Evolutionary conservation across 2,888 invertebrate genomes (phyloP), one percentile per base, ranked within the genome.

Genomic region (Dryadula phaetusa): DNA sequence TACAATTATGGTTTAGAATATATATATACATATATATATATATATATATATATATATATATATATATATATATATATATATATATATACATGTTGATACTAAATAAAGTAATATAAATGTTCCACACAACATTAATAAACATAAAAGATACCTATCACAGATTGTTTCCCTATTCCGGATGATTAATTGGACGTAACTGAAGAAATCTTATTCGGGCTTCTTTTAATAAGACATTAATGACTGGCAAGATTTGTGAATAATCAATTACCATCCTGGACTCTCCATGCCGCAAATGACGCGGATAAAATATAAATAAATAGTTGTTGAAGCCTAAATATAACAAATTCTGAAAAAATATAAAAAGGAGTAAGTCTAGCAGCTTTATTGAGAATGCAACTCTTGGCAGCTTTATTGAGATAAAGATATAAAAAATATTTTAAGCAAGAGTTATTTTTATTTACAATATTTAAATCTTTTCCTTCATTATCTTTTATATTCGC

Each of bases 211-310:
- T 66, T 62, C 61, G 62, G 62, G 67, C 47, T 72, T 66, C 70
- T 69, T 69, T 69, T 73, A 74, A 74, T 74, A 74, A 72, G 74
- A 74, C 69, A 74, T 74, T 70, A 71, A 62, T 74, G 74, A 74
- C 74, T 74, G 62, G 74, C 73, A 46, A 64, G 65, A 71, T 67
- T 70, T 65, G 62, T 71, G 62, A 67, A 69, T 72, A 67, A 74
- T 74, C 71, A 72, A 72, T 71, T 69, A 71, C 67, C 70, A 56
- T 52, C 47, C 34, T 58, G 68, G 66, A 66, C 54, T 60, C 52
- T 64, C 42, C 52, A 52, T 42, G 52, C 54, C 44, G 66, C 58
- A 70, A 72, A 72, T 72, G 72, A 66, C 46, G 64, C 52, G 69
- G 70, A 72, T 70, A 66, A 62, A 65, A 70, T 66, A 64, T 65